Conservation (phyloP, 2,797 vertebrate genomes). For the Hydrocynus forskahlii region DNA sequence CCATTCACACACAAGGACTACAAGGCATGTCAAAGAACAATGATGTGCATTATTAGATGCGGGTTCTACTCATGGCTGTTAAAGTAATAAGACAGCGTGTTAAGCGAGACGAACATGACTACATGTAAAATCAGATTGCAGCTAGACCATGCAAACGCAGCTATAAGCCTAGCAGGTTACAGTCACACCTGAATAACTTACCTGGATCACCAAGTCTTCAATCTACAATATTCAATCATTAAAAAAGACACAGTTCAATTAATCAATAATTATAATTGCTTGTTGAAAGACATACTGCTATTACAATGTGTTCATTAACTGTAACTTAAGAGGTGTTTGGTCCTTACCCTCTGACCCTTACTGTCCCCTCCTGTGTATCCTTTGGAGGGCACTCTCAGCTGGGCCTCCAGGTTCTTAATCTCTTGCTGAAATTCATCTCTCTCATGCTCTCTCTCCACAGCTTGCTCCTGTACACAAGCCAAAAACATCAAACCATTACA, state of each 20-base stretch:
- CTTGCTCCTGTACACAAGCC: conserved; percentile 85
- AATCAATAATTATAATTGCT: no score
- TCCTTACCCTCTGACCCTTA: conserved; percentile 70
- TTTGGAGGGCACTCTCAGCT: conserved; percentile 77
- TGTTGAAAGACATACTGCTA: no score
- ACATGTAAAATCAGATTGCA: not conserved
- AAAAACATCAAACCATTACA: not conserved
- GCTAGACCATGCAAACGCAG: conserved; percentile 68
- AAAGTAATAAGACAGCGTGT: no score
- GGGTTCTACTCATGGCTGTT: not conserved
- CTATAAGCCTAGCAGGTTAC: conserved; percentile 52
- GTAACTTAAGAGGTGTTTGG: no score
- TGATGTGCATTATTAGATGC: not conserved
- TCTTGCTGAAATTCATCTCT: conserved; percentile 98
- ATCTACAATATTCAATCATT: conserved; percentile 78
- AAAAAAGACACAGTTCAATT: conserved; percentile 53
- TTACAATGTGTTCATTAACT: no score
- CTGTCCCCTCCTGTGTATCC: conserved; percentile 63
- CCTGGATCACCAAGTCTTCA: conserved; percentile 84
- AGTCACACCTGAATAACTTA: conserved; percentile 69
- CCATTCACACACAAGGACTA: conserved; percentile 53
- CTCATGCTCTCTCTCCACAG: conserved; percentile 94
- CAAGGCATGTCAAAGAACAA: conserved; percentile 9
- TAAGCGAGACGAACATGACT: not conserved
- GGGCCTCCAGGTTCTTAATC: conserved; percentile 87